A percentile compares a stretch with the other conserved stretches of the same genome.
Evolutionary conservation across 2,113 vertebrate genomes (phyloP).

Genomic region (Oplegnathus fasciatus): DNA sequence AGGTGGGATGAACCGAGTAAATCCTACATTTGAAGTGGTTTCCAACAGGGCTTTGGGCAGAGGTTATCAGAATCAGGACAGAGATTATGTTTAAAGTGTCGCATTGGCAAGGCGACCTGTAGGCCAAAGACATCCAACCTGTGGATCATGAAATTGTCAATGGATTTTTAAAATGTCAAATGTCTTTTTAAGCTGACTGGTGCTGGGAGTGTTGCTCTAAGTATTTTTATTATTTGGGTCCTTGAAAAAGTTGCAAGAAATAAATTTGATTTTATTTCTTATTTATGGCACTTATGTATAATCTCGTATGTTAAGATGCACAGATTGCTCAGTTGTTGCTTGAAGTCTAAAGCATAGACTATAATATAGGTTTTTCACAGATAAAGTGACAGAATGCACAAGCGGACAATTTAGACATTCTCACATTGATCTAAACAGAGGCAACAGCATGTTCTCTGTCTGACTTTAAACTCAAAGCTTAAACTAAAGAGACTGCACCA

Average conservation of each 20-base stretch:
- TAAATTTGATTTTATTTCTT: too few species aligned
- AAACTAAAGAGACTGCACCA: neutral
- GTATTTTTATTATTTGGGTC: neutral
- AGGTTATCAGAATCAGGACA: slow-evolving; percentile 45
- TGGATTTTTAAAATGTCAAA: neutral
- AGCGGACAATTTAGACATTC: neutral
- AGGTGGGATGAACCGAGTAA: slow-evolving; percentile 20
- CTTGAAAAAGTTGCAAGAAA: neutral
- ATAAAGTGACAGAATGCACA: slow-evolving; percentile 17
- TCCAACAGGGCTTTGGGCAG: slow-evolving; percentile 18
- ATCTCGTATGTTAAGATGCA: neutral
- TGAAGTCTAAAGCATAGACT: neutral
- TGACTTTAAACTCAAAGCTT: neutral
- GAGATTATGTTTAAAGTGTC: slow-evolving; percentile 32
- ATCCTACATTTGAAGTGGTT: slow-evolving; percentile 39
- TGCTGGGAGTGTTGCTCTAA: neutral
- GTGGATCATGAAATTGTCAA: neutral
- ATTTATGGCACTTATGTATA: neutral
- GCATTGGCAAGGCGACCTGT: slow-evolving; percentile 26
- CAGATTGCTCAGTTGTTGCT: neutral
- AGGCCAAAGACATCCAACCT: slow-evolving; percentile 27
- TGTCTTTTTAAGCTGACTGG: neutral
- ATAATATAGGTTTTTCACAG: neutral
- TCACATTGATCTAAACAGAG: slow-evolving; percentile 2
- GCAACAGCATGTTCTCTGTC: slow-evolving; percentile 7